Conservation (phyloP, 1,140 invertebrate species). For the Achatina immaculata region DNA sequence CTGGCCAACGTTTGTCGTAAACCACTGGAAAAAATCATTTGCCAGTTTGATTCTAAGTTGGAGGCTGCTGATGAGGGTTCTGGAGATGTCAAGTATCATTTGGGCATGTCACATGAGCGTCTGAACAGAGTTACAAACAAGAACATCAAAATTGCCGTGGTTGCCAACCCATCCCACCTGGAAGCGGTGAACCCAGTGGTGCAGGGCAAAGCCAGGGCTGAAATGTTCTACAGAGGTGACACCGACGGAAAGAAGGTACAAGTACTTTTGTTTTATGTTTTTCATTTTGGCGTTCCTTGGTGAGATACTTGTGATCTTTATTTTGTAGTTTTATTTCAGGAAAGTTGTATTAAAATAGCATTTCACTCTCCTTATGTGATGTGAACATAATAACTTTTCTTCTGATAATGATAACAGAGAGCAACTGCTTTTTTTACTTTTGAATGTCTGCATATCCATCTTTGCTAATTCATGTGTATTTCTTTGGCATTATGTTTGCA, state of each 20-base stretch:
- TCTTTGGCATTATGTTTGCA: too few species aligned
- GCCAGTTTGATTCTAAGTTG: constrained; percentile 93
- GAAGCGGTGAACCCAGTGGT: constrained; percentile 98
- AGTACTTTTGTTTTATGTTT: too few species aligned
- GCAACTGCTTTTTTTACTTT: too few species aligned
- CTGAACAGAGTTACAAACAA: constrained; percentile 98
- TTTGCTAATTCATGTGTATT: too few species aligned
- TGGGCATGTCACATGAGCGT: constrained; percentile 98
- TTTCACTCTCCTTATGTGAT: too few species aligned
- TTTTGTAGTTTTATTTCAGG: too few species aligned
- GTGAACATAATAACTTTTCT: too few species aligned
- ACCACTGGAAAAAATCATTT: constrained; percentile 97
- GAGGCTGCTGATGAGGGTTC: constrained; percentile 99
- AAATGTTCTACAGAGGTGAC: constrained; percentile 98
- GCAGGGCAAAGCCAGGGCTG: constrained; percentile 83
- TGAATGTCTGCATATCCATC: too few species aligned
- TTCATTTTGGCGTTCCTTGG: too few species aligned
- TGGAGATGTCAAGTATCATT: constrained; percentile 99
- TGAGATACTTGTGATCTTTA: too few species aligned
- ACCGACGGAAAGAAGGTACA: constrained; percentile 94
- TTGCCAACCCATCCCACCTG: constrained; percentile 98
- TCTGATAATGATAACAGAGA: too few species aligned
- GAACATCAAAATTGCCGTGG: constrained; percentile 96
- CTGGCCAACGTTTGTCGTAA: constrained; percentile 98
- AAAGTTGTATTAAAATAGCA: too few species aligned